Percentiles rank a stretch among this genome's conserved stretches.
phyloP scores from a whole-genome alignment of 2,113 vertebrate genomes.

The Nothocercus nigrocapillus region DNA sequence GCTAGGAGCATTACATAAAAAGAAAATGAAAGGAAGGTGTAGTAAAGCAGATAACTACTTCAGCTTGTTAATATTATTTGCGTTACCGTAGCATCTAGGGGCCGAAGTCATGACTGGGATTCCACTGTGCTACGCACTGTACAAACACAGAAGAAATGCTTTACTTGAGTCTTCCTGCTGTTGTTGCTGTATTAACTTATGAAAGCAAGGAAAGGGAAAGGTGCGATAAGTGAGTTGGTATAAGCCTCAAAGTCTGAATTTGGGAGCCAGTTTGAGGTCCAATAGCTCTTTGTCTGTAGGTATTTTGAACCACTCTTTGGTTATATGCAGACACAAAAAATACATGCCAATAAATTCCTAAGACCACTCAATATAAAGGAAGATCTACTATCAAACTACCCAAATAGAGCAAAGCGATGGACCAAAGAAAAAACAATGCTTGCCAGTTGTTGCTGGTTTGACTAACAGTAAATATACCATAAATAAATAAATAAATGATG shows the following conservation, averaged over 20 bases:
- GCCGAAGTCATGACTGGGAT: neutral
- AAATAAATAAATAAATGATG: neutral
- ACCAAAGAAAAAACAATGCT: neutral
- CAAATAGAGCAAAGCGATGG: neutral
- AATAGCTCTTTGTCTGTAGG: neutral
- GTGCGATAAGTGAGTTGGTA: neutral
- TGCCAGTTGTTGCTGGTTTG: neutral
- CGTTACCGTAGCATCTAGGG: constrained; percentile 52
- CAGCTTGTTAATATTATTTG: neutral
- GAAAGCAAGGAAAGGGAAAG: neutral
- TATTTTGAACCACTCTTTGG: accelerated
- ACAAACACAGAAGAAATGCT: constrained; percentile 63
- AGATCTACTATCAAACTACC: neutral
- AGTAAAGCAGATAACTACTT: neutral
- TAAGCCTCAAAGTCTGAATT: neutral
- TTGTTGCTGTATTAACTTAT: neutral
- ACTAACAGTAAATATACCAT: neutral
- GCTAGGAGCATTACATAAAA: neutral
- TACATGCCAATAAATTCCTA: neutral
- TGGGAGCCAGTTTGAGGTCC: neutral
- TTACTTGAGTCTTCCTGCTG: neutral
- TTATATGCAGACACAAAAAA: neutral
- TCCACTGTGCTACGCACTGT: constrained; percentile 53
- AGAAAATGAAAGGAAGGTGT: neutral
- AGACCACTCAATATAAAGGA: neutral